phyloP scores from a whole-genome alignment of 2,888 invertebrate species.

The Dicyrtoma fusca region DNA sequence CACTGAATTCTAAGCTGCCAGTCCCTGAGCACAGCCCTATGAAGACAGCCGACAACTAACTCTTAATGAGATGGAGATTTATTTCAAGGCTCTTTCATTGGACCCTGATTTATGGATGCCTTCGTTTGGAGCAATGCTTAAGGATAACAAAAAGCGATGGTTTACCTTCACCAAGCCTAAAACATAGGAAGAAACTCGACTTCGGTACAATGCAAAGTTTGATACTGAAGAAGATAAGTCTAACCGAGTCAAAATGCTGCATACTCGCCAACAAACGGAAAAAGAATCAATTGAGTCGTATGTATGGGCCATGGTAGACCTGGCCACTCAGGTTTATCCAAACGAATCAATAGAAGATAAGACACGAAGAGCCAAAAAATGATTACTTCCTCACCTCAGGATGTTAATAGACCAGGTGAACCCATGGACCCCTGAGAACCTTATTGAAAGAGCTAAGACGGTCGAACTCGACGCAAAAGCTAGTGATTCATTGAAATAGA shows the following conservation, averaged over 20 bases:
- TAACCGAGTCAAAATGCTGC: background rate
- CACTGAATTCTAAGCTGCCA: conserved; percentile 17
- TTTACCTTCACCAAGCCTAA: background rate
- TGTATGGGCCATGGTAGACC: conserved; percentile 20
- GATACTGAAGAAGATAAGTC: conserved; percentile 21
- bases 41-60: conserved; percentile 24
- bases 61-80: conserved; percentile 26
- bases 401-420: background rate
- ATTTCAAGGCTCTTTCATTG: conserved; percentile 21
- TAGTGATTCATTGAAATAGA: background rate
- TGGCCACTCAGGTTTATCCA: conserved; percentile 19
- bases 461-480: too few species aligned
- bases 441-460: background rate
- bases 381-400: conserved; percentile 8
- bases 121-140: background rate
- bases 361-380: conserved; percentile 14
- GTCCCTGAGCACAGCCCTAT: conserved; percentile 13
- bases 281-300: conserved; percentile 11
- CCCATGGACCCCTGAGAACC: conserved; percentile 4
- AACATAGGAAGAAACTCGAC: conserved; percentile 7
- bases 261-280: background rate
- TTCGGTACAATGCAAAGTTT: conserved; percentile 9
- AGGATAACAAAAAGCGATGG: conserved; percentile 25
- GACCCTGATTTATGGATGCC: background rate
- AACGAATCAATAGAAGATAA: conserved; percentile 12